Evolutionary conservation across 2,113 vertebrate genomes (phyloP).

Genomic region (Sinocyclocheilus anshuiensis): DNA sequence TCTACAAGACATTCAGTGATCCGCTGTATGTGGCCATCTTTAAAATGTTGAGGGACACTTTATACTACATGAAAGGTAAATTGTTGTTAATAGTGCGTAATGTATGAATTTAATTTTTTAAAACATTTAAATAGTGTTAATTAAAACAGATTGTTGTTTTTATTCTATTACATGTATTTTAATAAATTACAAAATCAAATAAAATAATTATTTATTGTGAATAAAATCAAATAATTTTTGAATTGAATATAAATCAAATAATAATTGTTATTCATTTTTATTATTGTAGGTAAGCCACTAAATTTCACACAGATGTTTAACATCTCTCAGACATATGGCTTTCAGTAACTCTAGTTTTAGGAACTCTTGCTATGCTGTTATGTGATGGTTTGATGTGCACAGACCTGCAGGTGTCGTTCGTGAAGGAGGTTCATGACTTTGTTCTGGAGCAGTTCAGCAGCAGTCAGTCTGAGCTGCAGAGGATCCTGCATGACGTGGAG

Average conservation of each 20-base stretch:
- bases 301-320: not conserved
- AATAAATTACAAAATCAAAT: not conserved
- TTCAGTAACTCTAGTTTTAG: not conserved
- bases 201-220: not conserved
- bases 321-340: not conserved
- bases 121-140: not conserved
- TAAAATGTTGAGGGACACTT: conserved; percentile 95
- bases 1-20: conserved; percentile 93
- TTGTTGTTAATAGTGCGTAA: no score
- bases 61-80: conserved; percentile 93
- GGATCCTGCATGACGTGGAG: conserved; percentile 92
- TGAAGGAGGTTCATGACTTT: conserved; percentile 97
- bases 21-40: conserved; percentile 93
- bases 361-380: not conserved
- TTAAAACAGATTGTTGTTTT: not conserved
- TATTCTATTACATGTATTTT: not conserved
- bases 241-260: not conserved
- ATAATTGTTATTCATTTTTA: not conserved
- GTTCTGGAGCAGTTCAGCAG: conserved; percentile 96
- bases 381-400: conserved; percentile 14
- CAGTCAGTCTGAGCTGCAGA: conserved; percentile 95
- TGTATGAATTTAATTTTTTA: not conserved
- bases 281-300: not conserved
- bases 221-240: not conserved
- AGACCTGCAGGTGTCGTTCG: conserved; percentile 91